Evolutionary conservation across 1,140 invertebrate species (phyloP), one percentile per base, ranked within the genome.

Genomic region (Zaprionus ghesquierei): DNA sequence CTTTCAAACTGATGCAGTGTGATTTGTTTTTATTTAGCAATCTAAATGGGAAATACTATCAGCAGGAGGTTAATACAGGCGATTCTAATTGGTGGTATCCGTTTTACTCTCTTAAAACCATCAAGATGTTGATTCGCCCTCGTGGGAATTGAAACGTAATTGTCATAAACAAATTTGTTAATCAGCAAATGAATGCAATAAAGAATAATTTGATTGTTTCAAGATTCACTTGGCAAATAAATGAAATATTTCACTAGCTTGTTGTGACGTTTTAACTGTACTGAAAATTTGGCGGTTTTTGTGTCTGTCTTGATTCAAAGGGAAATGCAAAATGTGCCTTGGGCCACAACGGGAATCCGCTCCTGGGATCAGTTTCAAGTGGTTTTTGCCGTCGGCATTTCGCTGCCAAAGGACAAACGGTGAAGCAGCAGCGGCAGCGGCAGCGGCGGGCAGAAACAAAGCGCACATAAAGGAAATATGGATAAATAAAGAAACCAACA

Each of bases 401-500:
- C 63, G 15, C 51, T 8, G 60, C 49, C 29, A 75, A 85, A 81
- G 81, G 81, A 86, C 61, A 65, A 73, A 77, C 27, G 38, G 31
- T 35, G 38, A 63, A 29, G 38, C 13, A 60, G 50, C 12, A 55
- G 35, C 38, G 50, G 50, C 15, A 62, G 35, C 35, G 63, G 31
- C 51, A 59, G 31, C 8, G 44, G 59, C 15, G 23, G 66, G 61
- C 65, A 69, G 54, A 58, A 49, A 51, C 15, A 59, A 35, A 25
- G 31, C 18, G 35, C 61, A 61, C 59, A 79, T 69, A 74, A 75
- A 63, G 65, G 61, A 89, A 75, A 89, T 79, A 84, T 89, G 77
- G 69, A 74, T 81, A 87, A 89, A 77, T 82, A 89, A 82, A 65
- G 68, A 69, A 75, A 61, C 73, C 20, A 29, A 38, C 49, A 63